A percentile compares a stretch with the other conserved stretches of the same genome.
phyloP scores from a whole-genome alignment of 1,140 invertebrate species.

The Bemisia tabaci region DNA sequence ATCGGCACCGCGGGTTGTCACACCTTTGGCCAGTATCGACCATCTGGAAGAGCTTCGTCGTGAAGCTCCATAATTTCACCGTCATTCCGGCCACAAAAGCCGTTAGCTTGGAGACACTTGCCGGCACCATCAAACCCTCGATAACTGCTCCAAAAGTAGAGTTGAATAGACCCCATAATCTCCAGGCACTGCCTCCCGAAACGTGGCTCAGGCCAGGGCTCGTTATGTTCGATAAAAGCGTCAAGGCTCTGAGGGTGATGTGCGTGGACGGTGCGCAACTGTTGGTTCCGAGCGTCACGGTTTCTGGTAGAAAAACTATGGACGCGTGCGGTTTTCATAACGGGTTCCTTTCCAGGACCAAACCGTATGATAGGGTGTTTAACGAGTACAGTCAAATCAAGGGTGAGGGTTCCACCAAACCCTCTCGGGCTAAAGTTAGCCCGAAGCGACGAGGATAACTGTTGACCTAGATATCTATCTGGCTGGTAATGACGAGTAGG shows the following conservation, averaged over 20 bases:
- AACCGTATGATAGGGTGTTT: not conserved
- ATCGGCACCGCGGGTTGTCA: conserved; percentile 48
- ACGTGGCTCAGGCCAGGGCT: conserved; percentile 9
- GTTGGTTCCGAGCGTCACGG: conserved; percentile 13
- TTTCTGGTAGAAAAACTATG: conserved; percentile 19
- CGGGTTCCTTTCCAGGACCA: conserved; percentile 15
- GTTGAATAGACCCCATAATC: not conserved
- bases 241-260: conserved; percentile 15
- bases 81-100: not conserved
- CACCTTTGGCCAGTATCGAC: conserved; percentile 46
- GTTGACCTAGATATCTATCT: no score
- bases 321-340: conserved; percentile 23
- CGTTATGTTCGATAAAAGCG: conserved; percentile 15
- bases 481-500: no score
- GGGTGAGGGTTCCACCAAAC: not conserved
- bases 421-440: no score
- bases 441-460: no score
- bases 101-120: not conserved
- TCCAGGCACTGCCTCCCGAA: not conserved
- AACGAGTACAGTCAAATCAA: not conserved
- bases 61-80: conserved; percentile 14
- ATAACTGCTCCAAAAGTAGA: not conserved
- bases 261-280: conserved; percentile 21
- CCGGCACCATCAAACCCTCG: not conserved
- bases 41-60: conserved; percentile 21